Evolutionary conservation across 92 coral and sea anemone species (phyloP).

Genomic region (Metridium senile): DNA sequence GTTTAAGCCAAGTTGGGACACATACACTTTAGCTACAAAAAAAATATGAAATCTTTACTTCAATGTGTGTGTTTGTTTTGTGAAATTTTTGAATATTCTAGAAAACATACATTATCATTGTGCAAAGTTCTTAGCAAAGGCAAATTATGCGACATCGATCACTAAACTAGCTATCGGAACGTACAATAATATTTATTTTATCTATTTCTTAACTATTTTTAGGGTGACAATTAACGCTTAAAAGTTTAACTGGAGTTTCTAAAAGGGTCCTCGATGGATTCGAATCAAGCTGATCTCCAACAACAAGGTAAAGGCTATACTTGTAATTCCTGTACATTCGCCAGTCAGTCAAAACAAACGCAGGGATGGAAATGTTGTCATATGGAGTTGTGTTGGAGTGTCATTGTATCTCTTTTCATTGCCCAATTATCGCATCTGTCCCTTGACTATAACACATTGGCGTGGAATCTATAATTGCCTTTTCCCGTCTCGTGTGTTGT

Average conservation of each 20-base stretch:
- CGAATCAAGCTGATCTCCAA: slow-evolving; percentile 38
- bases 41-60: not conserved
- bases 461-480: not conserved
- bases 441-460: slow-evolving; percentile 7
- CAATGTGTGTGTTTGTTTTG: not conserved
- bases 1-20: not conserved
- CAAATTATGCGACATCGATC: not conserved
- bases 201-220: slow-evolving; percentile 5
- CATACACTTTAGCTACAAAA: not conserved
- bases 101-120: not conserved
- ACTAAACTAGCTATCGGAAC: slow-evolving; percentile 11
- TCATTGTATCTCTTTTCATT: slow-evolving; percentile 20
- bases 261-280: slow-evolving; percentile 37
- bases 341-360: slow-evolving; percentile 14
- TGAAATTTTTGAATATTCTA: not conserved
- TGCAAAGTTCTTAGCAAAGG: not conserved
- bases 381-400: not conserved
- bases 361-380: not conserved
- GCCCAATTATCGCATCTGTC: slow-evolving; percentile 23
- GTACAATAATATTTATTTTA: slow-evolving; percentile 7
- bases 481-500: not conserved
- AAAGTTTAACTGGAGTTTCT: slow-evolving; percentile 7
- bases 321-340: not conserved
- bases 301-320: slow-evolving; percentile 28
- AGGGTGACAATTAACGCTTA: slow-evolving; percentile 31